A percentile compares a stretch with the other conserved stretches of the same genome.
phyloP scores from a whole-genome alignment of 2,797 vertebrate species.

The Manis pentadactyla region DNA sequence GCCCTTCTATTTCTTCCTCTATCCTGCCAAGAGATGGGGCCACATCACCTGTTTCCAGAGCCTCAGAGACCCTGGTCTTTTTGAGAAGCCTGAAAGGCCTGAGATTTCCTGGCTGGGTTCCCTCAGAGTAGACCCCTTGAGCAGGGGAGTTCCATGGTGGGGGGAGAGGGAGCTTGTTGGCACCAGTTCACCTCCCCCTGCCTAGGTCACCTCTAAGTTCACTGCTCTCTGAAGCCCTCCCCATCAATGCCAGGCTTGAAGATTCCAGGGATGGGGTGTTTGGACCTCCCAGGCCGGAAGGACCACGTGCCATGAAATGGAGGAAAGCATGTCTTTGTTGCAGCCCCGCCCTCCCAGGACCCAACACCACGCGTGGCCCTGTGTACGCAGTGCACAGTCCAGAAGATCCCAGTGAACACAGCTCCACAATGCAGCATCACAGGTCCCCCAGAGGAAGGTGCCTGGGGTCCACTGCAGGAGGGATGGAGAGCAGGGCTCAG shows the following conservation, averaged over 20 bases:
- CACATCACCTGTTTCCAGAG: neutral
- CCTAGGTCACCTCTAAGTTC: neutral
- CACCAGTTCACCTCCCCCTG: neutral
- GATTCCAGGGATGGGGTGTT: neutral
- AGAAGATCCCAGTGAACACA: neutral
- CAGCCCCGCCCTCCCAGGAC: neutral
- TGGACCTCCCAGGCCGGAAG: neutral
- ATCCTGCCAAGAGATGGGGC: neutral
- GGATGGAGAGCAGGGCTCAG: neutral
- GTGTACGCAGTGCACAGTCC: neutral
- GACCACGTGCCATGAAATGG: neutral
- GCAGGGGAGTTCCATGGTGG: neutral
- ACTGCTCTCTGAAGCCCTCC: neutral
- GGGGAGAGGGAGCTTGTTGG: neutral
- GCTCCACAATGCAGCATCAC: neutral
- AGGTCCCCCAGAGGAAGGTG: neutral
- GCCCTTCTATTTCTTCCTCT: neutral
- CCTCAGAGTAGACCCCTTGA: neutral
- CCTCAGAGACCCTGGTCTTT: neutral
- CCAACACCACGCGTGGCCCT: neutral
- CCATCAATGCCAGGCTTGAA: neutral
- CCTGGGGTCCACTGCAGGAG: neutral
- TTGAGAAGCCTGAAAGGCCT: neutral
- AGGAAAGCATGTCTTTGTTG: slow-evolving; percentile 66
- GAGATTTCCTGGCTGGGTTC: neutral